Evolutionary conservation across 1,140 invertebrate genomes (phyloP).

Genomic region (Heliconius eleuchia): DNA sequence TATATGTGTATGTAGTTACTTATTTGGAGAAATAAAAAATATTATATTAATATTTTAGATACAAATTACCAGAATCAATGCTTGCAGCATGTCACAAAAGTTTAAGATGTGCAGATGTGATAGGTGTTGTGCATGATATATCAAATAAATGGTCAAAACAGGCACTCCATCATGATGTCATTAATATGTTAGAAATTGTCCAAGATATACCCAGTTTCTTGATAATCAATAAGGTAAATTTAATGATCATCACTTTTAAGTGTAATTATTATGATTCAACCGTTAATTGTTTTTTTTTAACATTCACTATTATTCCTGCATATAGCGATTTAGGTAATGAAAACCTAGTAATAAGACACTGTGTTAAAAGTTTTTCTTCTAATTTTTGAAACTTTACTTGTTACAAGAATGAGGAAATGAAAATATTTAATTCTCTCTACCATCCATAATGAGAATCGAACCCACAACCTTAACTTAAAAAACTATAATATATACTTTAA

Average conservation of each 20-base stretch:
- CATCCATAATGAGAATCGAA: too few relatives aligned
- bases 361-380: too few relatives aligned
- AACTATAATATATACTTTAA: too few relatives aligned
- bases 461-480: too few relatives aligned
- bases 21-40: neutral
- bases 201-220: constrained; percentile 87
- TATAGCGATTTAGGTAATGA: too few relatives aligned
- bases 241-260: neutral
- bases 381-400: too few relatives aligned
- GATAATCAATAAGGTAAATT: constrained; percentile 91
- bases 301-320: too few relatives aligned
- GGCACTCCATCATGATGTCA: constrained; percentile 85
- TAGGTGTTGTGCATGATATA: constrained; percentile 93
- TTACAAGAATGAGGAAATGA: too few relatives aligned
- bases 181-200: constrained; percentile 85
- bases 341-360: too few relatives aligned
- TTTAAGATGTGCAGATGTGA: constrained; percentile 88
- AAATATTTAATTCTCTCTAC: too few relatives aligned
- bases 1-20: too few relatives aligned
- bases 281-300: too few relatives aligned
- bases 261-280: neutral
- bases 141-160: constrained; percentile 86
- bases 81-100: constrained; percentile 84
- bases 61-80: constrained; percentile 86
- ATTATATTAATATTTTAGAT: constrained; percentile 75